phyloP scores from a whole-genome alignment of 2,888 invertebrate species.

The Allygus modestus region DNA sequence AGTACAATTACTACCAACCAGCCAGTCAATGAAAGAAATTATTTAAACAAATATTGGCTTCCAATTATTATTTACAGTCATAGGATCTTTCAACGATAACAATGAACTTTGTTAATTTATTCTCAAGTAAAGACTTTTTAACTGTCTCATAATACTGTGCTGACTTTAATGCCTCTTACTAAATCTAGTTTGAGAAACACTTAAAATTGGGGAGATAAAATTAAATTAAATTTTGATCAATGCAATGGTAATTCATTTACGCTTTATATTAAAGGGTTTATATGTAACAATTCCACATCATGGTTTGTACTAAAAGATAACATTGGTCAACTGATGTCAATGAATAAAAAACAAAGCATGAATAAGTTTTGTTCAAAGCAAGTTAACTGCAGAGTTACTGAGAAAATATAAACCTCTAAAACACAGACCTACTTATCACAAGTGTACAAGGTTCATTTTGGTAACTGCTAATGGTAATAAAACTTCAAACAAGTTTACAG shows the following conservation, averaged over 20 bases:
- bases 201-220: background rate
- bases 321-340: background rate
- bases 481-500: slow-evolving; percentile 9
- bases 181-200: background rate
- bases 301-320: background rate
- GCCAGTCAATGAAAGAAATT: too few species aligned
- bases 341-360: background rate
- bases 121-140: background rate
- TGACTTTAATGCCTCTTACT: background rate
- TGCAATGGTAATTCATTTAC: background rate
- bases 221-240: background rate
- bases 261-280: background rate
- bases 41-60: too few species aligned
- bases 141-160: background rate
- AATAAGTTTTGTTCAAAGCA: background rate
- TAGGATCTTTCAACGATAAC: too few species aligned
- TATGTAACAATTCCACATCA: background rate
- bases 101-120: too few species aligned
- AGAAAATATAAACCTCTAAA: background rate
- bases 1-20: too few species aligned
- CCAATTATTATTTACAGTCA: too few species aligned
- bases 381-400: background rate
- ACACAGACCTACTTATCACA: slow-evolving; percentile 34
- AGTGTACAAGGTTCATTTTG: slow-evolving; percentile 21
- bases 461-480: slow-evolving; percentile 49